Evolutionary conservation across 1,140 invertebrate species (phyloP).

Genomic region (Arctopsyche grandis): DNA sequence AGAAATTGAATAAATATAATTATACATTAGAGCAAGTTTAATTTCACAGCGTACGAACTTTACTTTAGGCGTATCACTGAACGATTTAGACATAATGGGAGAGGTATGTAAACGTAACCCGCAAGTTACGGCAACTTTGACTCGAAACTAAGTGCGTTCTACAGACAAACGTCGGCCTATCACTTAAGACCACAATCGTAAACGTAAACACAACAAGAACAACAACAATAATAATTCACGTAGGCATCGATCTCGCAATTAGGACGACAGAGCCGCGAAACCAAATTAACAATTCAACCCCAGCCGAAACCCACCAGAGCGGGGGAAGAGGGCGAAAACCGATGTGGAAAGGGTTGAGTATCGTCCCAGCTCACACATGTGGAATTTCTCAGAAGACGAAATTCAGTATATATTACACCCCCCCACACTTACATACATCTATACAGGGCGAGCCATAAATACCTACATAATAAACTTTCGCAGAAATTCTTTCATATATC

Average conservation of each 20-base stretch:
- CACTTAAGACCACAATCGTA: neutral
- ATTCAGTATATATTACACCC: neutral
- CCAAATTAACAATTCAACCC: constrained; percentile 30
- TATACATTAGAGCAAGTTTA: no score
- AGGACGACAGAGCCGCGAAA: constrained; percentile 5
- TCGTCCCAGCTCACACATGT: neutral
- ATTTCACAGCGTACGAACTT: no score
- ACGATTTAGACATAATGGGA: no score
- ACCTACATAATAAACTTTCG: no score
- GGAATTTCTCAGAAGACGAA: neutral
- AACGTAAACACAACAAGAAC: neutral
- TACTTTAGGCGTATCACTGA: no score
- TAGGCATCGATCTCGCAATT: constrained; percentile 4
- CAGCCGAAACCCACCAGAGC: neutral
- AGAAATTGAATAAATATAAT: no score
- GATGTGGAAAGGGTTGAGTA: neutral
- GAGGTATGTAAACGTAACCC: no score
- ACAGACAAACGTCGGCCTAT: constrained; percentile 3
- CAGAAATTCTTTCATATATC: no score
- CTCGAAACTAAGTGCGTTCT: no score
- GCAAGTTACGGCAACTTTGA: no score
- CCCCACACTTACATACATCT: no score
- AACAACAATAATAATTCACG: neutral
- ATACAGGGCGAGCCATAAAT: no score
- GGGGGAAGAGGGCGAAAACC: neutral